Evolutionary conservation across 1,140 invertebrate species (phyloP).

Genomic region (Drosophila funebris): DNA sequence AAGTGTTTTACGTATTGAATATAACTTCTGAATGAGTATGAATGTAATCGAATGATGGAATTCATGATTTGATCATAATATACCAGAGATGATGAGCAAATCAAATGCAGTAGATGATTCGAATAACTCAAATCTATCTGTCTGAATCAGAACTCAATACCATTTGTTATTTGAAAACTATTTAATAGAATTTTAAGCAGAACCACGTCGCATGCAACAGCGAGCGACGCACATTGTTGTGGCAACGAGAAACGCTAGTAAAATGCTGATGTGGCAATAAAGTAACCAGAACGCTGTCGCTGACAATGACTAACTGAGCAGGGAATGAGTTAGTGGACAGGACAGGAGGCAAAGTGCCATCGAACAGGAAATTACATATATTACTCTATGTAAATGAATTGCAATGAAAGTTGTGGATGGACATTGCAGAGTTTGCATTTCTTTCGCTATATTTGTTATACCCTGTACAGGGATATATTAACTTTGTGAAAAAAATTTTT

Average conservation of each 20-base stretch:
- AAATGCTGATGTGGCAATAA: slow-evolving; percentile 59
- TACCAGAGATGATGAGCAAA: no score
- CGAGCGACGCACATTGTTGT: slow-evolving; percentile 6
- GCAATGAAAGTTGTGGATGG: slow-evolving; percentile 26
- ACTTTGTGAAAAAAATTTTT: no score
- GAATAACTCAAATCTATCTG: not conserved
- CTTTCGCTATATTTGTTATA: not conserved
- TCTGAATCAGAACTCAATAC: not conserved
- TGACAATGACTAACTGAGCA: slow-evolving; percentile 25
- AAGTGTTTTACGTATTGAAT: not conserved
- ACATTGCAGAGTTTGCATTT: slow-evolving; percentile 34
- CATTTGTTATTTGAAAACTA: not conserved
- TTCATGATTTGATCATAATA: no score
- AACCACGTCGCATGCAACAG: not conserved
- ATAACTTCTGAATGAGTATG: not conserved
- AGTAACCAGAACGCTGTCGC: slow-evolving; percentile 16
- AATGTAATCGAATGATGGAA: no score
- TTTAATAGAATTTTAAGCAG: not conserved
- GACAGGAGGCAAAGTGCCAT: slow-evolving; percentile 41
- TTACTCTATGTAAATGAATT: slow-evolving; percentile 11
- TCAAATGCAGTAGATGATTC: no score
- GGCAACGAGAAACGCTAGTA: slow-evolving; percentile 19
- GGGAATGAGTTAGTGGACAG: not conserved
- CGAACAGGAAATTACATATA: slow-evolving; percentile 43
- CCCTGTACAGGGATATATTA: no score